Evolutionary conservation across 2,797 vertebrate species (phyloP), one percentile per base, ranked within the genome.

Genomic region (Lophura swinhoii): DNA sequence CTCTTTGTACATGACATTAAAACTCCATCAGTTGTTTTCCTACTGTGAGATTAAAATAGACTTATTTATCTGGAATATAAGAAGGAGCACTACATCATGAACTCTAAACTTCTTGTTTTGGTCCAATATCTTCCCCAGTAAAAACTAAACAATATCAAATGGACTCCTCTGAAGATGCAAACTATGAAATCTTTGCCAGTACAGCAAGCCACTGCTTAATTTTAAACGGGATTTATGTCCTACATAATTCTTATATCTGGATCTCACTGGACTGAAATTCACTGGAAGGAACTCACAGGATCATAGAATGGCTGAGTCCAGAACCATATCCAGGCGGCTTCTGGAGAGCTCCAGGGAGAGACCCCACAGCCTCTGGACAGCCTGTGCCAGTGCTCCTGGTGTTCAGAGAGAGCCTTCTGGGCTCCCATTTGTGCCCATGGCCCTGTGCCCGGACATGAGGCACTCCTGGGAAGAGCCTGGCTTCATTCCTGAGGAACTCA

Each of bases 1-100:
- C n/a, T 94, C 68, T 84, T 82, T 66, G 60, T 64, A 71, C 58
- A 55, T 66, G 83, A 94, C 91, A 94, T 96, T 95, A 95, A 92
- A 94, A 88, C 85, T 95, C 92, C 75, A 93, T 96, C 93, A 94
- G 56, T 84, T 94, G 69, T 84, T 94, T 95, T 92, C 94, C 87
- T 84, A 81, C 89, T 94, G 92, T 74, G 94, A 96, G 84, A 95
- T 91, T 96, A 92, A 93, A 96, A 93, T 94, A 71, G 89, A 95
- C 91, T 95, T 93, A 92, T 95, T 94, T 94, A 92, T 95, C 91
- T 74, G 21, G 76, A 92, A 90, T 92, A 91, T 92, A 60, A 92
- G 89, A 93, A 93, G 94, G 58, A 49, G 29, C 60, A 91, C 26
- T 76, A 68, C 37, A 90, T 84, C 60, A 91, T 49, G 46, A 95